phyloP scores from a whole-genome alignment of 2,888 invertebrate species.

The Pristionchus japonicus region DNA sequence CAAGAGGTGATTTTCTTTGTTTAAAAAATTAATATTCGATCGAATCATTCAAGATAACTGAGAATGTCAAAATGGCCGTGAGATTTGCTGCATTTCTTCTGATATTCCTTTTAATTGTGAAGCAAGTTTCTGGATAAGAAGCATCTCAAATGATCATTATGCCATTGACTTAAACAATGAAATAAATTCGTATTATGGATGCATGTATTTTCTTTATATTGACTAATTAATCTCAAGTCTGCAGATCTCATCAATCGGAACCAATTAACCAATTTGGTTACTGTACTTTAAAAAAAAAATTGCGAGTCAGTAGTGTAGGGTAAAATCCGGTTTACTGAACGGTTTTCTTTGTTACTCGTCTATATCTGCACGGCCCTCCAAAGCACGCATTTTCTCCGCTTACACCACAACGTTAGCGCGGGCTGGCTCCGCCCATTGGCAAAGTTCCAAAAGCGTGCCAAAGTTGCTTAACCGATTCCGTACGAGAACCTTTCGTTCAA shows the following conservation, averaged over 20 bases:
- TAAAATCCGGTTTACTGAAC: no score
- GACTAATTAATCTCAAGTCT: neutral
- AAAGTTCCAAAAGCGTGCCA: no score
- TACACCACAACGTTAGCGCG: no score
- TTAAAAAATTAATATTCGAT: neutral
- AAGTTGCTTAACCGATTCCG: no score
- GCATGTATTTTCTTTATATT: neutral
- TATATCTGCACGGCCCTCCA: no score
- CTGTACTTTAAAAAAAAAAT: no score
- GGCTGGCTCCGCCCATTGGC: no score
- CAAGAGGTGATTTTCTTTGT: slow-evolving; percentile 10
- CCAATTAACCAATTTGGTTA: no score
- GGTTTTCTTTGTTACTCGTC: no score
- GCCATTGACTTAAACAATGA: neutral
- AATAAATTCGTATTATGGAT: neutral
- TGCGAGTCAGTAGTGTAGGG: no score
- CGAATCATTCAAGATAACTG: neutral
- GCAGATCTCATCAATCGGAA: slow-evolving; percentile 57
- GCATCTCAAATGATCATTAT: neutral
- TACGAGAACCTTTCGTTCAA: no score
- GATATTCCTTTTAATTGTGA: slow-evolving; percentile 34
- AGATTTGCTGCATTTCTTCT: slow-evolving; percentile 41
- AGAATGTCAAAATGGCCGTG: slow-evolving; percentile 42
- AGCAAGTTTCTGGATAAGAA: slow-evolving; percentile 15
- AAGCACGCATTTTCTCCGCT: no score